Percentiles rank a stretch among this genome's conserved stretches.
Conservation (phyloP, 2,113 vertebrate species). For the Chrysemys picta region DNA sequence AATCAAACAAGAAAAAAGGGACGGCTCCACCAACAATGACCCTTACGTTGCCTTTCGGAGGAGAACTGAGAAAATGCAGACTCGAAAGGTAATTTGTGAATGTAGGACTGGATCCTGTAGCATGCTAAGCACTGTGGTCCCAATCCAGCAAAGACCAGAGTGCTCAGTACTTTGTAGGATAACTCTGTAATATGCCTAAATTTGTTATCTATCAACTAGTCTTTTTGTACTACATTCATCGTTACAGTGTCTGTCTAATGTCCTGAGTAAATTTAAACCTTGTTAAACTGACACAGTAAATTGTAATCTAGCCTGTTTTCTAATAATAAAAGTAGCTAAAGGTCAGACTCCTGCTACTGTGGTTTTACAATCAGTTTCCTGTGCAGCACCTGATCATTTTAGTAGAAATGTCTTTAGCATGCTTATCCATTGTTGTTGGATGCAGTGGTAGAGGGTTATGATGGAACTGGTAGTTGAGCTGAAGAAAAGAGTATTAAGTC, state of each 20-base stretch:
- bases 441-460: background rate
- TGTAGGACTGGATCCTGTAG: background rate
- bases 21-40: constrained; percentile 94
- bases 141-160: background rate
- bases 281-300: background rate
- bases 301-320: rapidly evolving
- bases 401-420: background rate
- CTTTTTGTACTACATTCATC: background rate
- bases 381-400: background rate
- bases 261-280: background rate
- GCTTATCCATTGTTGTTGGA: background rate
- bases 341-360: background rate
- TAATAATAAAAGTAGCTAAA: background rate
- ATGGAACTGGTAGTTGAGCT: background rate
- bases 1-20: constrained; percentile 92
- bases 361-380: background rate
- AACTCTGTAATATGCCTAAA: background rate
- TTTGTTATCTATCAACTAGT: background rate
- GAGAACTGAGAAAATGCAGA: constrained; percentile 96
- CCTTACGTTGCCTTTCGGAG: constrained; percentile 94
- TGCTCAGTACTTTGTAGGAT: background rate
- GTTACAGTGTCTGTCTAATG: background rate
- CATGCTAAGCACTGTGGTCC: background rate
- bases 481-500: background rate
- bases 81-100: constrained; percentile 86